phyloP scores from a whole-genome alignment of 2,888 invertebrate species.

The Hipparchia sbordonii region DNA sequence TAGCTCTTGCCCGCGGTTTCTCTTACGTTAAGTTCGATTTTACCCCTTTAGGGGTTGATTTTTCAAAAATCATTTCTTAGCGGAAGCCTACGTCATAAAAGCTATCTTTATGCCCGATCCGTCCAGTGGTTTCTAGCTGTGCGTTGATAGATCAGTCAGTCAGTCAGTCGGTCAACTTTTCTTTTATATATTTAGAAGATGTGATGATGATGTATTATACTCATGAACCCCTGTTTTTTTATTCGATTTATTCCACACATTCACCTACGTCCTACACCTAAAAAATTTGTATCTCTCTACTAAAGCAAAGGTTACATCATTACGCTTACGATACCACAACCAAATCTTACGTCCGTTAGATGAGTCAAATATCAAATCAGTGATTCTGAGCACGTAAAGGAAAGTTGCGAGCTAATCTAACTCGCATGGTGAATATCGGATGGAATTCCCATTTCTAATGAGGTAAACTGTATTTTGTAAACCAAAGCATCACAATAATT shows the following conservation, averaged over 20 bases:
- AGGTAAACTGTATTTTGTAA: not conserved
- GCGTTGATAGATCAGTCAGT: too few species aligned
- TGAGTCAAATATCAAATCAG: constrained; percentile 29
- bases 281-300: not conserved
- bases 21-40: too few species aligned
- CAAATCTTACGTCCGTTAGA: constrained; percentile 1
- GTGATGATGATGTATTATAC: too few species aligned
- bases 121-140: too few species aligned
- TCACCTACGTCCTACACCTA: not conserved
- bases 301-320: constrained; percentile 11
- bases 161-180: too few species aligned
- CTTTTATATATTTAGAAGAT: too few species aligned
- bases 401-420: constrained; percentile 48
- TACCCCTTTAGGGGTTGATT: too few species aligned
- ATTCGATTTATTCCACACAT: not conserved
- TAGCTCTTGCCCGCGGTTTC: too few species aligned
- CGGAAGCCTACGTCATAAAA: too few species aligned
- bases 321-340: not conserved
- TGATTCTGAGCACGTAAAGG: constrained; percentile 46
- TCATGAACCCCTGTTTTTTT: not conserved
- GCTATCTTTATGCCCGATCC: too few species aligned
- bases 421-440: constrained; percentile 40
- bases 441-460: constrained; percentile 37
- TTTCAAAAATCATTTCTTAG: too few species aligned
- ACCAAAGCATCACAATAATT: not conserved